Evolutionary conservation across 35 echinoderm and acorn worm species (phyloP).

Genomic region (Stichopus chloronotus): DNA sequence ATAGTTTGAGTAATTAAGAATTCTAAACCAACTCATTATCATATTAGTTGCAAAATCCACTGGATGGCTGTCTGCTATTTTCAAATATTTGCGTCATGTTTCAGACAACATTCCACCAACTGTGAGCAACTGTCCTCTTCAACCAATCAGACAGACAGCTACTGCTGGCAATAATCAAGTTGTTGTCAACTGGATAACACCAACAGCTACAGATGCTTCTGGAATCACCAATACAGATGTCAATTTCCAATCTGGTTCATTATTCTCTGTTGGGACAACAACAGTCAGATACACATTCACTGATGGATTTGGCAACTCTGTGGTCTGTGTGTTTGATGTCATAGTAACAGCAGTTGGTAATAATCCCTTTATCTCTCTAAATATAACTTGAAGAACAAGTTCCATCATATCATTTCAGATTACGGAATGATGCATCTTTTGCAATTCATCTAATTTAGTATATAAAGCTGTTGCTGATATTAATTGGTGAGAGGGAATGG

Average conservation of each 20-base stretch:
- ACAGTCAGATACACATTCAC: conserved; percentile 33
- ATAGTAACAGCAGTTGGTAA: conserved; percentile 1
- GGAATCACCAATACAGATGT: background rate
- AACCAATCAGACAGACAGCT: conserved; percentile 5
- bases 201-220: conserved; percentile 33
- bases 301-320: conserved; percentile 7
- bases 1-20: no score
- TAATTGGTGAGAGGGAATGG: no score
- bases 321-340: conserved; percentile 9
- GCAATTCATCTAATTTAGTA: no score
- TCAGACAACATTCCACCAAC: conserved; percentile 3
- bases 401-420: no score
- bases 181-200: conserved; percentile 12
- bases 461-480: no score
- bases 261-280: conserved; percentile 1
- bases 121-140: conserved; percentile 30
- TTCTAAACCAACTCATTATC: no score
- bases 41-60: no score
- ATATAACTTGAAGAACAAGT: no score
- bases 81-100: background rate
- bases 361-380: no score
- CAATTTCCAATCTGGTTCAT: background rate
- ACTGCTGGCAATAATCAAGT: background rate
- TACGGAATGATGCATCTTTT: no score
- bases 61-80: no score